Percentiles rank a stretch among this genome's conserved stretches.
Conservation (phyloP, 2,113 vertebrate genomes). For the Deroptyus accipitrinus region DNA sequence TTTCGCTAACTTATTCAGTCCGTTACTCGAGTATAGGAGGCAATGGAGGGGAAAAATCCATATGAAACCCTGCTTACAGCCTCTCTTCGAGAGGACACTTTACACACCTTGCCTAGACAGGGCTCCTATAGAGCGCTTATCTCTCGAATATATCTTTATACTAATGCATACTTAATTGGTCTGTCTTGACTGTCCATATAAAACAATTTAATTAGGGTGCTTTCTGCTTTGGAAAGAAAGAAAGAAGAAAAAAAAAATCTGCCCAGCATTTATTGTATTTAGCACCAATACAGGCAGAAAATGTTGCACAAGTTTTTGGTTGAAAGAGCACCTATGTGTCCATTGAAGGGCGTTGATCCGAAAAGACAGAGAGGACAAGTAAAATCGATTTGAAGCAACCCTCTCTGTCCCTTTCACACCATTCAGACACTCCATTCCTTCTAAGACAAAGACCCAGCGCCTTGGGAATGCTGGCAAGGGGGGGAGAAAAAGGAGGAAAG, state of each 20-base stretch:
- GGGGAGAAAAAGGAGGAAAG: background rate
- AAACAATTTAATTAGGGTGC: conserved; percentile 84
- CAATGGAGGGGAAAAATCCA: conserved; percentile 59
- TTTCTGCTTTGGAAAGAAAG: conserved; percentile 75
- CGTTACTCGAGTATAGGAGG: conserved; percentile 46
- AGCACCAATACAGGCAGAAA: conserved; percentile 85
- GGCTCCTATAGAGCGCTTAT: conserved; percentile 67
- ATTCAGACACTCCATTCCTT: conserved; percentile 84
- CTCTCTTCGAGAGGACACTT: conserved; percentile 50
- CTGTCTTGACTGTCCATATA: conserved; percentile 78
- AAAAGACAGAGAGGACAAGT: conserved; percentile 87
- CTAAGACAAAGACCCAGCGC: conserved; percentile 81
- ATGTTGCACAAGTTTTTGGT: conserved; percentile 88
- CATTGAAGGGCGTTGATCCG: conserved; percentile 89
- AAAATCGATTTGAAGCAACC: conserved; percentile 89
- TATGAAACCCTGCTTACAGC: conserved; percentile 47
- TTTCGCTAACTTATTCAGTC: conserved; percentile 60
- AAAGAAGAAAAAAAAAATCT: conserved; percentile 71
- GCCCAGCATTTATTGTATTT: conserved; percentile 83
- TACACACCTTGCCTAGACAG: conserved; percentile 57
- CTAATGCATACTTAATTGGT: conserved; percentile 82
- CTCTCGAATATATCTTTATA: conserved; percentile 78
- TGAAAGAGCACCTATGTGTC: conserved; percentile 85
- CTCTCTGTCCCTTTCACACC: conserved; percentile 86
- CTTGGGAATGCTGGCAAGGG: conserved; percentile 78